Conservation (phyloP, 1,140 invertebrate species). For the Trinorchestia longiramus region DNA sequence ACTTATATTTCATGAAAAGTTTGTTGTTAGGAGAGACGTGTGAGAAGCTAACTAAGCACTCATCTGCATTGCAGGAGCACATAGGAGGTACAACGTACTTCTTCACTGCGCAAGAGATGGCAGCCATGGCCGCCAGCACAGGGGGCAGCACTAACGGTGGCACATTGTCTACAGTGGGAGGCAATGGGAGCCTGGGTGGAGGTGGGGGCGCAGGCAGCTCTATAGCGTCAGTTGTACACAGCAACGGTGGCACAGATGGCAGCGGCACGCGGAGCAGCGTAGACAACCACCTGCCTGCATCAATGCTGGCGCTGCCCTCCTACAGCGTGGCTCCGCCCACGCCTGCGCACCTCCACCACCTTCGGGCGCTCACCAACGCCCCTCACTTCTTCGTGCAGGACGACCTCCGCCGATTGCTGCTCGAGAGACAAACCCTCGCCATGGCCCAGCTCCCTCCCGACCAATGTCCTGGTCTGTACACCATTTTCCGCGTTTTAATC, state of each 20-base stretch:
- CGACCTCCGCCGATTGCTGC: conserved; percentile 80
- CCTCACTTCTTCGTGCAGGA: conserved; percentile 81
- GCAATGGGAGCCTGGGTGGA: neutral
- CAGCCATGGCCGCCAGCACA: conserved; percentile 68
- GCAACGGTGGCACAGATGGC: conserved; percentile 55
- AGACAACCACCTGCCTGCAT: conserved; percentile 54
- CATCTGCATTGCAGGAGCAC: conserved; percentile 72
- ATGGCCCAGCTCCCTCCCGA: conserved; percentile 78
- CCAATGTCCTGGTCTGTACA: conserved; percentile 74
- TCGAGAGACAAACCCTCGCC: conserved; percentile 81
- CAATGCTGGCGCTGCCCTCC: conserved; percentile 60
- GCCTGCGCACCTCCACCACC: conserved; percentile 63
- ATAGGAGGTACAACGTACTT: conserved; percentile 95
- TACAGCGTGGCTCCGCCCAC: conserved; percentile 64
- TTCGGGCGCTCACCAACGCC: conserved; percentile 67
- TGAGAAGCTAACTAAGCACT: neutral
- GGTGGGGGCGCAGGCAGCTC: conserved; percentile 67
- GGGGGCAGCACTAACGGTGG: conserved; percentile 51
- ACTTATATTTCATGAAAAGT: neutral
- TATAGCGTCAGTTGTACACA: conserved; percentile 70
- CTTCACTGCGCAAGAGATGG: conserved; percentile 76
- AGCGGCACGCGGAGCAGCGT: conserved; percentile 11
- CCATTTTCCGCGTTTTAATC: neutral
- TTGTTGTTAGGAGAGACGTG: neutral
- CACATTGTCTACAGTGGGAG: conserved; percentile 69